Conservation (phyloP, 2,888 invertebrate species). For the Chorisops tibialis region DNA sequence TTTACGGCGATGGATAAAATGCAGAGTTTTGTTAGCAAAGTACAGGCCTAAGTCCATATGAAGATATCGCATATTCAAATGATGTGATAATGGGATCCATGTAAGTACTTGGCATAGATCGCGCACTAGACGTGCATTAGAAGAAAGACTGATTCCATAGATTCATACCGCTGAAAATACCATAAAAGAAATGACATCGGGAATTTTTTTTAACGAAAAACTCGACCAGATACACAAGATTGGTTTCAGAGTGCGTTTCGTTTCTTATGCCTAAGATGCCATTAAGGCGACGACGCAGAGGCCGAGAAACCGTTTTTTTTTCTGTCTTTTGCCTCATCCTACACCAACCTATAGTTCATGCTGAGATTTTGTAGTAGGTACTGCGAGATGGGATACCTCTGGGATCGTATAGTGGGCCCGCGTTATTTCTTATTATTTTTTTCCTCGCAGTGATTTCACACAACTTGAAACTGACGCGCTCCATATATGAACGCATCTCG, state of each 20-base stretch:
- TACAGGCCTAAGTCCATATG: neutral
- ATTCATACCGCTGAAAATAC: neutral
- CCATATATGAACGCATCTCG: slow-evolving; percentile 16
- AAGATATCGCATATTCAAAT: slow-evolving; percentile 21
- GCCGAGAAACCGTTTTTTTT: neutral
- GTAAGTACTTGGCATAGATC: neutral
- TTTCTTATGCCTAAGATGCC: too few relatives aligned
- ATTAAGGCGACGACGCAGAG: neutral
- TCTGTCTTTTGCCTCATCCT: slow-evolving; percentile 6
- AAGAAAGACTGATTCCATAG: slow-evolving; percentile 3
- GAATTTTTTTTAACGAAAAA: neutral
- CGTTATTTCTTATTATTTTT: neutral
- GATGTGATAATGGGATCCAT: slow-evolving; percentile 8
- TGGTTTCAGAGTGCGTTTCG: too few relatives aligned
- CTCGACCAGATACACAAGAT: too few relatives aligned
- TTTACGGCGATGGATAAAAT: neutral
- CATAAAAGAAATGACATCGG: neutral
- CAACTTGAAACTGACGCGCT: slow-evolving; percentile 2
- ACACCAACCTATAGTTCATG: slow-evolving; percentile 9
- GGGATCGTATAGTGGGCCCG: slow-evolving; percentile 13
- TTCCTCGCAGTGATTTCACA: neutral
- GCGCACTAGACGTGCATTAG: neutral
- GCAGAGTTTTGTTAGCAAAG: neutral
- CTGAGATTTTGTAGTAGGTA: neutral
- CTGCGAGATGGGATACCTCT: slow-evolving; percentile 4